A percentile compares a stretch with the other conserved stretches of the same genome.
Conservation (phyloP, 2,888 invertebrate genomes). For the Chaetogeoica ovagalla region DNA sequence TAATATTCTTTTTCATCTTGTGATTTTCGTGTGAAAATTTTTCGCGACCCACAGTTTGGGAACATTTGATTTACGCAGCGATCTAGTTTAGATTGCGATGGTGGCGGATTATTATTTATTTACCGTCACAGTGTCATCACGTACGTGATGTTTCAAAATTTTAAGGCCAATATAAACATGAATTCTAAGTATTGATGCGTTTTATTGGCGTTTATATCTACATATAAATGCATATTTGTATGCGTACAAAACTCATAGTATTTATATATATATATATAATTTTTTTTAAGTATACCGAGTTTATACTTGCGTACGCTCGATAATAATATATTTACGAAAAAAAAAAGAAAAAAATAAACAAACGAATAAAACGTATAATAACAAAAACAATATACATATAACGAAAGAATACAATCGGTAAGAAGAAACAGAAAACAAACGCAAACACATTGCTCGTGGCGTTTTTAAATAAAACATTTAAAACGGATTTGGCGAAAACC, state of each 20-base stretch:
- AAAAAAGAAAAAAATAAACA: conserved; percentile 20
- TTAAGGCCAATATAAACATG: neutral
- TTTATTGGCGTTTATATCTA: conserved; percentile 30
- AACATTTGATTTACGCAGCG: too few species aligned
- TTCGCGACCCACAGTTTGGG: too few species aligned
- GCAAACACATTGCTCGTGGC: neutral
- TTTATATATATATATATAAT: neutral
- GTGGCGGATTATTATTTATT: neutral
- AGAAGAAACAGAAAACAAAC: neutral
- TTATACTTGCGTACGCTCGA: neutral
- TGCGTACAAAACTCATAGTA: neutral
- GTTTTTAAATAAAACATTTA: neutral
- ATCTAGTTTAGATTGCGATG: neutral
- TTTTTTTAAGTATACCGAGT: neutral
- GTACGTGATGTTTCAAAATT: too few species aligned
- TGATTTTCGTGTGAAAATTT: too few species aligned
- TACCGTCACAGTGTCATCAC: neutral
- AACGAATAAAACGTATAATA: conserved; percentile 32
- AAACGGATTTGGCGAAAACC: neutral
- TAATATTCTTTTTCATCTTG: too few species aligned
- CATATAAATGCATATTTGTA: conserved; percentile 8
- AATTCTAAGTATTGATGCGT: neutral
- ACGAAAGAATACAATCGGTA: neutral
- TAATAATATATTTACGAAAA: conserved; percentile 15
- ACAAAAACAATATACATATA: conserved; percentile 39